These are phyloP conservation scores for Artemia franciscana DNA, from an alignment of 1,140 invertebrate genomes.

Conservation along the genomic window DNA sequence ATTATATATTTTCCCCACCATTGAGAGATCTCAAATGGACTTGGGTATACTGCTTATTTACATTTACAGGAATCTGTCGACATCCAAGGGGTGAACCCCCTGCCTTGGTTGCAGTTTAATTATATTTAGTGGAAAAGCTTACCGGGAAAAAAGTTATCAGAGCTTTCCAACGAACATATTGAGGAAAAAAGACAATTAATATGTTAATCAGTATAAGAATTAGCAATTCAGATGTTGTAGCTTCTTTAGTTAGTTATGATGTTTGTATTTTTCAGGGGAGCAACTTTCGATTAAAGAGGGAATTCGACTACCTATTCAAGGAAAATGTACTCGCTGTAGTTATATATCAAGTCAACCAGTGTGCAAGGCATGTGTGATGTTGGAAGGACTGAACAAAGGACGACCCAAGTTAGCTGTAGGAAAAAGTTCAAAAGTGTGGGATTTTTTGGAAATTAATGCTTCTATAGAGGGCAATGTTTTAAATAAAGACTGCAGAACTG, in stretches of 20 bases:
- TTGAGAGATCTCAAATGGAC: no score
- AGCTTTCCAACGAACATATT: no score
- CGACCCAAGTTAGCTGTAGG: constrained; percentile 62
- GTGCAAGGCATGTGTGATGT: constrained; percentile 86
- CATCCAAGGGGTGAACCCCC: no score
- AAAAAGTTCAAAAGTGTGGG: constrained; percentile 51
- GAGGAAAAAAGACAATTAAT: no score
- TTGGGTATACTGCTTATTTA: no score
- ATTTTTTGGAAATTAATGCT: constrained; percentile 26
- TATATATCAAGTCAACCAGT: constrained; percentile 87
- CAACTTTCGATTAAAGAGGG: constrained; percentile 53
- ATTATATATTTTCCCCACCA: no score
- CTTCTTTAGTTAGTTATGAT: neutral
- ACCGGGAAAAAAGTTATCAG: no score
- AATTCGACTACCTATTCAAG: constrained; percentile 52
- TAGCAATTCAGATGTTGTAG: no score
- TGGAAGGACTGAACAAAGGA: constrained; percentile 86
- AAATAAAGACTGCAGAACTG: neutral
- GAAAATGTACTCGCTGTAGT: constrained; percentile 61
- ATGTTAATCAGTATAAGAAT: no score
- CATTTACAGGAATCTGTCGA: no score
- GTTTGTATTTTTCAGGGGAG: constrained; percentile 39
- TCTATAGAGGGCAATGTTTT: neutral
- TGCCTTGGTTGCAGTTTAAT: no score
- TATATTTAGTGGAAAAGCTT: no score